Percentiles rank a stretch among this genome's conserved stretches.
Evolutionary conservation across 2,113 vertebrate species (phyloP).

Genomic region (Pyrgilauda ruficollis): DNA sequence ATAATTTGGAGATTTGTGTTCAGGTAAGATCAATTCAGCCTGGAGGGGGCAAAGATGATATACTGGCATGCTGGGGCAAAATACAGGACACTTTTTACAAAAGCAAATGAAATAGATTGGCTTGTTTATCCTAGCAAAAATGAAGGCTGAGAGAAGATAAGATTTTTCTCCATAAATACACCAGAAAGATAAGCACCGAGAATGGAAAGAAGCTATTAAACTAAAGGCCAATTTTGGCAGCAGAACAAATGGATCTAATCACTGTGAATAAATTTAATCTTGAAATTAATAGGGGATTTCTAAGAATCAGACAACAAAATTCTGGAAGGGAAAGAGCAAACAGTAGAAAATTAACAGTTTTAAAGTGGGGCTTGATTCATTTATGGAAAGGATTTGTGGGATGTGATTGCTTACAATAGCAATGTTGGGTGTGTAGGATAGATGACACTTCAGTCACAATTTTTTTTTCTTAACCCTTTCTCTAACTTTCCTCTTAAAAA

Average conservation of each 20-base stretch:
- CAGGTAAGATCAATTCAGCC: background rate
- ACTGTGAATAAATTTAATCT: slow-evolving; percentile 13
- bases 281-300: slow-evolving; percentile 40
- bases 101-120: slow-evolving; percentile 12
- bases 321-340: background rate
- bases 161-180: slow-evolving; percentile 24
- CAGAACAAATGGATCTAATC: slow-evolving; percentile 47
- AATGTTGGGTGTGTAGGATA: background rate
- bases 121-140: slow-evolving; percentile 19
- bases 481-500: background rate
- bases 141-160: slow-evolving; percentile 30
- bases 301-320: background rate
- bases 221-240: slow-evolving; percentile 29
- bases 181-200: slow-evolving; percentile 1
- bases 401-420: background rate
- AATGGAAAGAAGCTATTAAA: slow-evolving; percentile 10
- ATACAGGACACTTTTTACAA: background rate
- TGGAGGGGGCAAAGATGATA: background rate
- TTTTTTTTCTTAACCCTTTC: background rate
- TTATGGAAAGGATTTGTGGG: background rate
- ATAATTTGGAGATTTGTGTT: background rate
- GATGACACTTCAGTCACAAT: background rate
- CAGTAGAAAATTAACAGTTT: background rate
- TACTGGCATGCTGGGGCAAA: background rate
- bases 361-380: background rate